Conservation (phyloP, 2,888 invertebrate species). For the Brenthis ino region DNA sequence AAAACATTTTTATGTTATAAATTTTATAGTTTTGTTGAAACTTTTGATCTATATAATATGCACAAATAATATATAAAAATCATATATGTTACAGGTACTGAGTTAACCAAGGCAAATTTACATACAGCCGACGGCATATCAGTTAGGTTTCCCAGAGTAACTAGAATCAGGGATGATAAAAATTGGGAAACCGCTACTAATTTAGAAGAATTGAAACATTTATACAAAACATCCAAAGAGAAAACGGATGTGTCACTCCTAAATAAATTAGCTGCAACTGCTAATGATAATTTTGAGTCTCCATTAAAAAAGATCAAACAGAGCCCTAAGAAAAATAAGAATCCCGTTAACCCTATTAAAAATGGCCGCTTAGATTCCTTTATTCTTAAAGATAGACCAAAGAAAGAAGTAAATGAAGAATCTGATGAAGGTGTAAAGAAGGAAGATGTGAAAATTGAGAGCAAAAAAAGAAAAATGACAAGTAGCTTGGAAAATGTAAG, state of each 20-base stretch:
- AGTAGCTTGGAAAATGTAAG: slow-evolving; percentile 12
- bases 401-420: slow-evolving; percentile 31
- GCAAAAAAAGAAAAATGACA: slow-evolving; percentile 20
- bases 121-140: slow-evolving; percentile 97
- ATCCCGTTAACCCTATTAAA: slow-evolving; percentile 22
- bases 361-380: slow-evolving; percentile 38
- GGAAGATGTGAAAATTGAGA: slow-evolving; percentile 12
- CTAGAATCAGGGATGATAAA: slow-evolving; percentile 92
- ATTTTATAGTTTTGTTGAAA: too few relatives aligned
- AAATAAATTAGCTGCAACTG: slow-evolving; percentile 69
- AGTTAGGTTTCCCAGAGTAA: slow-evolving; percentile 95
- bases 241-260: slow-evolving; percentile 82
- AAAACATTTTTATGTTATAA: too few relatives aligned
- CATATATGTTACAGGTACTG: slow-evolving; percentile 81
- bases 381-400: slow-evolving; percentile 36
- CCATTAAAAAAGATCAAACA: slow-evolving; percentile 59
- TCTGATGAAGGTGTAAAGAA: background rate
- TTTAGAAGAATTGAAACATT: slow-evolving; percentile 86
- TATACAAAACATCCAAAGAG: slow-evolving; percentile 87
- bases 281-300: slow-evolving; percentile 49
- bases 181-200: slow-evolving; percentile 92
- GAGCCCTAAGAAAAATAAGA: slow-evolving; percentile 45
- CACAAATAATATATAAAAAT: background rate
- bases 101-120: slow-evolving; percentile 89
- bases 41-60: too few relatives aligned